Base-by-base conservation (phyloP, 2,113 vertebrate species). In the Mus spicilegus region DNA sequence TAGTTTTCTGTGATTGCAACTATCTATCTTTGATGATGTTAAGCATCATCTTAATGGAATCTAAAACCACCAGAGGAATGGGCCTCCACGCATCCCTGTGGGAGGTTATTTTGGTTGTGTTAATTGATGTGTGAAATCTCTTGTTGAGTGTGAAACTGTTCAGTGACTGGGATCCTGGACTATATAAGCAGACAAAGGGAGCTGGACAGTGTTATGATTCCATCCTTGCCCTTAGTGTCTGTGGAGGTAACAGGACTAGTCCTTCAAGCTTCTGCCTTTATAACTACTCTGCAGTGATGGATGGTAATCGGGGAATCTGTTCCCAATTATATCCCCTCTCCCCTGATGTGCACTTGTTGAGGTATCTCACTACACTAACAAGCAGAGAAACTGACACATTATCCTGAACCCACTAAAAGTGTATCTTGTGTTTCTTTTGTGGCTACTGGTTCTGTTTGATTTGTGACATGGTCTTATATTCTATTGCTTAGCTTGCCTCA, bases 1-100 rank as follows among this genome's bases (percentile, higher is more conserved):
- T 89, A 5, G 42, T 94, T 46, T 49, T 70, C 65, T 88, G 67
- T 46, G 20, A 78, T 96, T 93, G 75, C 81, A 86, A 96, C 91
- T 63, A 76, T 75, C 95, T 84, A 30, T 24, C 42, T 42, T 42
- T 42, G n/a, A 26, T 61, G 24, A 42, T 49, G 24, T n/a, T 46
- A 85, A 46, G 2, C 20, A 28, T 85, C 28, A 85, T 33, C 61
- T 46, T 65, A 33, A 65, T 85, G 26, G 24, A 33, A 46, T 65
- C 39, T 67, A 85, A 61, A 33, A 33, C 14, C 14, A 30, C 58
- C 82, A 65, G 7, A 4, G 16, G 1, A 16, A 33, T 46, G 61
- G 26, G 16, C 16, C 26, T 61, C 56, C 19, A 46, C 39, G 61
- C 7, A 36, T 28, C n/a, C 26, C n/a, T 63, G 22, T 42, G 26